Evolutionary conservation across 2,113 vertebrate species (phyloP), one percentile per base, ranked within the genome.

Genomic region (Toxotes chatareus): DNA sequence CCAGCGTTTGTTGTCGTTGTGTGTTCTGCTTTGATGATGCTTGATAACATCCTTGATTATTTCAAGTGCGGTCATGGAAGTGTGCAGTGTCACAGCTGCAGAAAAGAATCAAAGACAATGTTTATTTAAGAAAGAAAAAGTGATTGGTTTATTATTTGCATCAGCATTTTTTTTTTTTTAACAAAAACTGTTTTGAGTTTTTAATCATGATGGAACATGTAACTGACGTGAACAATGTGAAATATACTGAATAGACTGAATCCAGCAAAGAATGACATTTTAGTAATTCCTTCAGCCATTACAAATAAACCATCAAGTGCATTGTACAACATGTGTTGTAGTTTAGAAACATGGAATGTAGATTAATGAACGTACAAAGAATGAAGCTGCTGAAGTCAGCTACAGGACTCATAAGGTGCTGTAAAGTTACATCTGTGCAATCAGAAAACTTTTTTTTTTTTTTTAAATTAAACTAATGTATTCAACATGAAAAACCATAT

Each of bases 41-140:
- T 87, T 91, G 85, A 89, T 88, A 88, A 86, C 89, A 90, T 90
- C 82, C 85, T 86, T 84, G 80, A 89, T 90, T 76, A 74, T 83
- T 84, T 89, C 59, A 78, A 88, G 69, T 75, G 55, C 66, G 85
- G 87, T 80, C 76, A 14, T 19, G n/a, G 40, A 36, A 59, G 80
- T 27, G 19, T 40, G 76, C 38, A 11, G 34, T 13, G 56, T 72
- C 66, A 57, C 79, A 89, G 79, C 83, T 84, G 74, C 83, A 77
- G 67, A 76, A 27, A 60, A 69, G 55, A 82, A 73, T 83, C 79
- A 80, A 44, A 83, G 75, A 66, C 63, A 0, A 7, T 9, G 73
- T 81, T 85, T 57, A 32, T 55, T 73, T 40, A 38, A 74, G 42
- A 51, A 47, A 71, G 74, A 79, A 75, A 84, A 73, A 36, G 31